Evolutionary conservation across 1,140 invertebrate genomes (phyloP), one percentile per base, ranked within the genome.

Genomic region (Drosophila ironensis): DNA sequence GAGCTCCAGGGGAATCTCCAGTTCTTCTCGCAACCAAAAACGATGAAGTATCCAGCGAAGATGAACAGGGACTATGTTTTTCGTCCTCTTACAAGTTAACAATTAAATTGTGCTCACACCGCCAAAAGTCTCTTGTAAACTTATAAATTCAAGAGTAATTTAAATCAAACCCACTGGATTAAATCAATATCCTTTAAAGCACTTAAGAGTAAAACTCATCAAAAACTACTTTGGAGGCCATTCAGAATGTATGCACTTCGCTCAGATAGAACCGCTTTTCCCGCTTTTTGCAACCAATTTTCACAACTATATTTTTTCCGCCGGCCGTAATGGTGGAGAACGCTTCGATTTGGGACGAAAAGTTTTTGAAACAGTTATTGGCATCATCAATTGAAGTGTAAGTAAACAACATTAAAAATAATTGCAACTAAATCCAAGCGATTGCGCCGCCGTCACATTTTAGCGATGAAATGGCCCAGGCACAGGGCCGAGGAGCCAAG

Each of bases 351-450:
- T 86, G 63, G 57, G 38, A 54, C 40, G 70, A 69, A 81, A 82
- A 71, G 44, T 61, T 72, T 52, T 73, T 87, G 59, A 77, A 87
- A 87, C 81, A 82, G 81, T 87, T 87, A 87, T 87, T 87, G 82
- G 81, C 72, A 70, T 77, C 81, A 87, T 87, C 82, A 87, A 87
- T 87, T 87, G 76, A 73, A 87, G 82, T 67, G 76, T 77, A 82
- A 87, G 81, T 81, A 87, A 87, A 87, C 81, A 87, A 87, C 82
- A 87, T 87, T 87, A 87, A 87, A 87, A 87, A 87, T 87, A 87
- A 87, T 87, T 87, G 81, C 80, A 84, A 64, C 80, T 86, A 84
- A 84, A 86, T 86, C 74, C 80, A 87, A 41, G 74, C 74, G 71
- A 86, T 84, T 84, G 78, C 80, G 74, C 71, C 80, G 78, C 78